Base-by-base conservation (phyloP, 2,888 invertebrate species). In the Graphium colonna region DNA sequence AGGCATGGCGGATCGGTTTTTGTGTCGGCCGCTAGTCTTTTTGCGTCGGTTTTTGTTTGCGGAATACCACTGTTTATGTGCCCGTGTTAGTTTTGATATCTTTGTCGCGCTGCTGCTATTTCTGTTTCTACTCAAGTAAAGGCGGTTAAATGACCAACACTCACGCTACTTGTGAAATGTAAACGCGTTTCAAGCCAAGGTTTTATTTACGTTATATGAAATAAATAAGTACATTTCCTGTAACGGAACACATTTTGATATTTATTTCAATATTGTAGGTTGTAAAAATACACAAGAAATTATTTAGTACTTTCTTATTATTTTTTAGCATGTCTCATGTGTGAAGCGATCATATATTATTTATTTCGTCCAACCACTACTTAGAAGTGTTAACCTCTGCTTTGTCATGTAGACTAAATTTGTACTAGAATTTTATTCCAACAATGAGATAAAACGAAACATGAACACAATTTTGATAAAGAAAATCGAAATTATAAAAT, bases 1-100 rank as follows among this genome's bases (percentile, higher is more conserved):
- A 63, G 79, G 77, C 81, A 87, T 87, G 87, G 87, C 88, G 84
- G 86, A 75, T 74, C 60, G 72, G 21, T 70, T 64, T 64, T 66
- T 68, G 69, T 74, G 76, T 77, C 74, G 69, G 73, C 66, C 65
- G 65, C 60, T 68, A 71, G 81, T 78, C 83, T 83, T 85, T 83
- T 82, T 76, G 66, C 73, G 75, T 73, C 59, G 59, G 68, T 78
- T 75, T 21, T 65, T 63, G 54, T 58, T 57, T 48, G 49, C 41
- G 26, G 13, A 39, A 38, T 41, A 44, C 45, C 42, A 43, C 51
- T 48, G 56, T 55, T 54, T 51, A 55, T 52, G 15, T 42, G 18
- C 13, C 15, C 1, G 17, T 41, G 3, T 45, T 28, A 26, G 31
- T 40, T 36, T 28, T 38, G 36, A 44, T 36, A 21, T 26, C 26